Evolutionary conservation across 2,888 invertebrate species (phyloP).

Genomic region (Plagiodera versicolora): DNA sequence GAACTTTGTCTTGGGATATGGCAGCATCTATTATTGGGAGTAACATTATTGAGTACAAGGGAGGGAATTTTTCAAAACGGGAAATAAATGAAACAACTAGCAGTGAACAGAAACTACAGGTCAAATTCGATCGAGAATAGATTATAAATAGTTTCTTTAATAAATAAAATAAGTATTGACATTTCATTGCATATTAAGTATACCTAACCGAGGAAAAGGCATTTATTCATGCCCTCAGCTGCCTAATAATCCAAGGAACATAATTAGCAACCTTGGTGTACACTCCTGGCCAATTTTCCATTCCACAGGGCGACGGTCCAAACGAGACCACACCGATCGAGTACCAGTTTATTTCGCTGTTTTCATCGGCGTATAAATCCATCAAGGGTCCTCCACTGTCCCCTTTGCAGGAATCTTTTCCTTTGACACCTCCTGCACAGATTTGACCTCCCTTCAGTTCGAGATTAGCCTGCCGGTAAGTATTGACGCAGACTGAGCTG

Average conservation of each 20-base stretch:
- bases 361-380: slow-evolving; percentile 53
- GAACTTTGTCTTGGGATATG: too few species aligned
- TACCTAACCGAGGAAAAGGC: too few species aligned
- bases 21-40: too few species aligned
- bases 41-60: too few species aligned
- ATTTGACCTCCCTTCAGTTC: slow-evolving; percentile 58
- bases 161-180: too few species aligned
- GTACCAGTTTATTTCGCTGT: slow-evolving; percentile 59
- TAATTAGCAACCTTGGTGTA: slow-evolving; percentile 52
- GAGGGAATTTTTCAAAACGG: too few species aligned
- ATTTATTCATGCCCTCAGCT: background rate
- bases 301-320: slow-evolving; percentile 53
- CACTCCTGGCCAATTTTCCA: slow-evolving; percentile 44
- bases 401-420: slow-evolving; percentile 65
- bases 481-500: slow-evolving; percentile 54
- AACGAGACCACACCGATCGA: slow-evolving; percentile 69
- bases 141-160: too few species aligned
- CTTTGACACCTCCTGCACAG: slow-evolving; percentile 62
- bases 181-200: too few species aligned
- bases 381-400: slow-evolving; percentile 80
- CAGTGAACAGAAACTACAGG: too few species aligned
- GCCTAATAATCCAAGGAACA: slow-evolving; percentile 59
- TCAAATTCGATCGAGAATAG: too few species aligned
- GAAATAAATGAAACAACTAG: too few species aligned
- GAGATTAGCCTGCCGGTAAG: slow-evolving; percentile 57